Percentiles rank a stretch among this genome's conserved stretches.
Evolutionary conservation across 2,888 invertebrate species (phyloP).

Genomic region (Dasysyrphus albostriatus): DNA sequence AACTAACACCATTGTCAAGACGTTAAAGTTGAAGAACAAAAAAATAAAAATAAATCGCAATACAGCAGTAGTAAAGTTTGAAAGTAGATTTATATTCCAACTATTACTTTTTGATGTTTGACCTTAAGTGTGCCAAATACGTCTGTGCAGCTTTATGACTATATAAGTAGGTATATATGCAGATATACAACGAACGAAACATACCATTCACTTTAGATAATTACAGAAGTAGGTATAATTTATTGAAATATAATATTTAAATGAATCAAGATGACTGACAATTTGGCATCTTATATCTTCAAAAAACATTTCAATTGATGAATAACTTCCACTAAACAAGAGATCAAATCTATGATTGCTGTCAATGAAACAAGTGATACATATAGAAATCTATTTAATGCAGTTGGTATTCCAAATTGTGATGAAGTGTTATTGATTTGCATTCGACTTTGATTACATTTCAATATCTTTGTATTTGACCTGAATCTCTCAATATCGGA

Average conservation of each 20-base stretch:
- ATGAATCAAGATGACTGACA: not conserved
- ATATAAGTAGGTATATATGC: not conserved
- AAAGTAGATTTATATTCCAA: conserved; percentile 33
- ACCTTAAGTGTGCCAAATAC: conserved; percentile 4
- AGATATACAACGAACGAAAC: not conserved
- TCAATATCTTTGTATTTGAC: not conserved
- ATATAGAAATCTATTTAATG: not conserved
- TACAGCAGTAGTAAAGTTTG: conserved; percentile 2
- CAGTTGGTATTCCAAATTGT: not conserved
- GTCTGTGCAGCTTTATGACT: not conserved
- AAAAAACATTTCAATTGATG: not conserved
- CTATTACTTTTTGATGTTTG: conserved; percentile 23
- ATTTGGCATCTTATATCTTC: not conserved
- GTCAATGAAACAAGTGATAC: not conserved
- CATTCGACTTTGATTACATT: not conserved
- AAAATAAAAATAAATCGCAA: conserved; percentile 19
- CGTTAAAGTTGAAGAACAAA: conserved; percentile 19
- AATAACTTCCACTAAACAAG: not conserved
- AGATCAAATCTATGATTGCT: conserved; percentile 7
- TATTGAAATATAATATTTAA: conserved; percentile 13
- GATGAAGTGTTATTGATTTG: not conserved
- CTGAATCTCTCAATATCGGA: not conserved
- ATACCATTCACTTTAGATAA: not conserved
- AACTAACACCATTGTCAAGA: not conserved
- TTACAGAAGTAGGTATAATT: not conserved